Percentiles rank a stretch among this genome's conserved stretches.
phyloP scores from a whole-genome alignment of 2,113 vertebrate species.

The Scortum barcoo region DNA sequence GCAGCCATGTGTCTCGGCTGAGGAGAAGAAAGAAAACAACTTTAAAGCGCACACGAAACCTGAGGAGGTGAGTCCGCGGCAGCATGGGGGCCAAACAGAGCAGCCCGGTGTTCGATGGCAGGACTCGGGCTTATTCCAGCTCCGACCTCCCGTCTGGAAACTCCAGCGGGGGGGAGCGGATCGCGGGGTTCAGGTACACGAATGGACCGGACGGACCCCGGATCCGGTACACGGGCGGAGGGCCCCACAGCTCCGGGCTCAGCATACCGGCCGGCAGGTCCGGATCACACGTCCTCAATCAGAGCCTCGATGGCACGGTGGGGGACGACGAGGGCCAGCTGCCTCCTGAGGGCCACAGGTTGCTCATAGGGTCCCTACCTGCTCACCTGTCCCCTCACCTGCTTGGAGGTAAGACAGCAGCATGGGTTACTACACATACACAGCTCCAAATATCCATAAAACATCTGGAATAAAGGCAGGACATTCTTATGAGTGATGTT shows the following conservation, averaged over 20 bases:
- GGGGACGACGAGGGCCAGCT: slow-evolving; percentile 74
- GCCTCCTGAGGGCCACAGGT: slow-evolving; percentile 86
- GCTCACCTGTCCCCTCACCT: slow-evolving; percentile 93
- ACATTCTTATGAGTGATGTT: background rate
- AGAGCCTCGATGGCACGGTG: slow-evolving; percentile 86
- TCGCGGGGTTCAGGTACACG: slow-evolving; percentile 81
- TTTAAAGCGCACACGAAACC: slow-evolving; percentile 29
- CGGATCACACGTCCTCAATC: slow-evolving; percentile 87
- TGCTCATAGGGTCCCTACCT: slow-evolving; percentile 93
- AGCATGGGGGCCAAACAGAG: slow-evolving; percentile 92
- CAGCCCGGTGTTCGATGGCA: slow-evolving; percentile 85
- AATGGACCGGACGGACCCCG: slow-evolving; percentile 77
- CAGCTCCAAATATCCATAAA: background rate
- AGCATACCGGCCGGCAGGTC: slow-evolving; percentile 87
- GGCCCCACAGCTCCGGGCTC: slow-evolving; percentile 76
- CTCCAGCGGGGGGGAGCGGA: slow-evolving; percentile 74
- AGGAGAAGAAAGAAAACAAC: too few species aligned
- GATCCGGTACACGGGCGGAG: slow-evolving; percentile 81
- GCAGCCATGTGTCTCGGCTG: slow-evolving; percentile 63
- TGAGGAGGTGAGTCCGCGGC: slow-evolving; percentile 15
- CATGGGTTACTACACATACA: background rate
- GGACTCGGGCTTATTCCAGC: slow-evolving; percentile 93
- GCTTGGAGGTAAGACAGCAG: slow-evolving; percentile 90
- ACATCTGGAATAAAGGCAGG: background rate
- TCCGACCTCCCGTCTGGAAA: slow-evolving; percentile 89